A percentile compares a stretch with the other conserved stretches of the same genome.
phyloP scores from a whole-genome alignment of 2,888 invertebrate species.

The Caenorhabditis sulstoni region DNA sequence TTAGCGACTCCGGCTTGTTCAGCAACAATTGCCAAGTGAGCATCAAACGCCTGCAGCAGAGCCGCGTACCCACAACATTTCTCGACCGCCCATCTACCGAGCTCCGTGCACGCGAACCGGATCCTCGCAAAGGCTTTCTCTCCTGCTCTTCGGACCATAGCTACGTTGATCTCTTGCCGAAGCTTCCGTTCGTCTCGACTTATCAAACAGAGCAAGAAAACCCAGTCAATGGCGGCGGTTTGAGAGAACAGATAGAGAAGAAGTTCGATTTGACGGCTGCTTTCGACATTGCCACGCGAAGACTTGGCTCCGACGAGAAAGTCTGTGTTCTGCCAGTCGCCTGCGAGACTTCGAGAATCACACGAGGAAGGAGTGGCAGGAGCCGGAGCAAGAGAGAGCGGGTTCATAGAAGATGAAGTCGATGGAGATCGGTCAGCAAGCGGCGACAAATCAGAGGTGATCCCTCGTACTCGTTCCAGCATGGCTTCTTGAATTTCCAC shows the following conservation, averaged over 20 bases:
- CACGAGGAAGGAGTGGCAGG: constrained; percentile 47
- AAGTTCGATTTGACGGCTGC: constrained; percentile 61
- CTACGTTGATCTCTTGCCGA: constrained; percentile 60
- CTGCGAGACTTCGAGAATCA: constrained; percentile 55
- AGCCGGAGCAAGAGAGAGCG: constrained; percentile 8
- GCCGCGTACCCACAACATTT: constrained; percentile 75
- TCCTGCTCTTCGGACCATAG: constrained; percentile 55
- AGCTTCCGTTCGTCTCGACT: constrained; percentile 71
- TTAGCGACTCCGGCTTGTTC: constrained; percentile 57
- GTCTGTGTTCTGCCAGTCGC: constrained; percentile 64
- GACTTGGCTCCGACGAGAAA: constrained; percentile 61
- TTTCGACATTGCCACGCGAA: constrained; percentile 51
- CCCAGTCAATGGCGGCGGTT: constrained; percentile 75
- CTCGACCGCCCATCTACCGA: constrained; percentile 73
- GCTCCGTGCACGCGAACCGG: constrained; percentile 65
- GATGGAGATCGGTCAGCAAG: constrained; percentile 22
- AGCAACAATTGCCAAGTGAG: constrained; percentile 66
- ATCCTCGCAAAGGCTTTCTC: constrained; percentile 60
- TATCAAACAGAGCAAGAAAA: constrained; percentile 73
- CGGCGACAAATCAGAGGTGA: constrained; percentile 17
- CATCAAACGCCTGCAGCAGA: constrained; percentile 69
- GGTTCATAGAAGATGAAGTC: constrained; percentile 40
- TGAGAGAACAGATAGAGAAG: constrained; percentile 70
- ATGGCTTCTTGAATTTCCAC: constrained; percentile 50
- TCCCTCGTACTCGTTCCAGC: constrained; percentile 37